phyloP scores from a whole-genome alignment of 2,888 invertebrate species.

The Aquatica leii region DNA sequence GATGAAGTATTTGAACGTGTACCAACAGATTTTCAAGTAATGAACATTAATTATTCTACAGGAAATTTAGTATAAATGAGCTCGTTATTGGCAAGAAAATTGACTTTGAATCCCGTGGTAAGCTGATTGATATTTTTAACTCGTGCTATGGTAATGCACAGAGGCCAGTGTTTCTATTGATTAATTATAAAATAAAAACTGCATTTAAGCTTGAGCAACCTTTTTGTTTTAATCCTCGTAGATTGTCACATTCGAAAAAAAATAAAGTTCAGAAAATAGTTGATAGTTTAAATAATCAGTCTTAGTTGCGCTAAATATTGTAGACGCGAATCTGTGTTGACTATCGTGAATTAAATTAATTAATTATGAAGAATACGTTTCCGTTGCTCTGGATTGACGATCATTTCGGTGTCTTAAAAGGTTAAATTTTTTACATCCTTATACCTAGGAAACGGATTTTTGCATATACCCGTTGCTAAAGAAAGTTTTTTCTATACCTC shows the following conservation, averaged over 20 bases:
- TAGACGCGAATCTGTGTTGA: conserved; percentile 4
- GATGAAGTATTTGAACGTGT: no score
- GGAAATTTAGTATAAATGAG: background rate
- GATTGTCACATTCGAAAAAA: conserved; percentile 4
- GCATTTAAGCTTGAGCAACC: background rate
- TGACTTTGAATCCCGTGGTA: background rate
- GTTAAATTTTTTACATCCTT: conserved; percentile 39
- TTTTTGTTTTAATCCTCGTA: conserved; percentile 11
- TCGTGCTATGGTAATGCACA: background rate
- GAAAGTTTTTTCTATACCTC: conserved; percentile 39
- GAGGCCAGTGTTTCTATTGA: background rate
- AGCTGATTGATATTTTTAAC: background rate
- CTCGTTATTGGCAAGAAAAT: background rate
- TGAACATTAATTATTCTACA: background rate
- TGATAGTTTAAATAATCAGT: conserved; percentile 10
- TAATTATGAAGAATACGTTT: background rate
- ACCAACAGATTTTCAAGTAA: background rate
- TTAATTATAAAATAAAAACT: background rate
- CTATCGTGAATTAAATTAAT: conserved; percentile 4
- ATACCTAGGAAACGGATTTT: conserved; percentile 42
- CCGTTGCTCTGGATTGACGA: conserved; percentile 35
- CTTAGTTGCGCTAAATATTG: conserved; percentile 1
- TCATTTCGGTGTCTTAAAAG: conserved; percentile 31
- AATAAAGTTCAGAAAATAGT: background rate
- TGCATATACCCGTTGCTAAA: conserved; percentile 31